Percentiles rank a stretch among this genome's conserved stretches.
These are phyloP conservation scores for Oryzaephilus surinamensis DNA, from an alignment of 1,140 invertebrate genomes.

Conservation along the genomic window DNA sequence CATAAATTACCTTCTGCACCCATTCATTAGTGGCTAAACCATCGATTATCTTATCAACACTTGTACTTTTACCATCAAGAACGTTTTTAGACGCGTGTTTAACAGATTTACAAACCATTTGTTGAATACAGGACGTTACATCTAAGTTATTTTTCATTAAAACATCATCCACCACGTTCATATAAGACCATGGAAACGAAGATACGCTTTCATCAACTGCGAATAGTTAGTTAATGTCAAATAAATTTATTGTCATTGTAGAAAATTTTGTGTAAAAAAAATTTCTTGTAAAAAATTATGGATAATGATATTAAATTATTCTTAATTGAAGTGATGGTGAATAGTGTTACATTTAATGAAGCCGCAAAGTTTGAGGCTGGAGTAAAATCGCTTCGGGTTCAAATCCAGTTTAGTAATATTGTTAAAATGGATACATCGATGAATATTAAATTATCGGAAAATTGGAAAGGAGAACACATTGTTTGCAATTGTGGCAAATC, in stretches of 20 bases:
- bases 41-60: constrained; percentile 32
- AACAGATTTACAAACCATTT: constrained; percentile 24
- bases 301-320: no score
- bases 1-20: constrained; percentile 18
- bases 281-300: no score
- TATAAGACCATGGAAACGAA: no score
- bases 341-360: no score
- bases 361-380: no score
- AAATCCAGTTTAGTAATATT: not conserved
- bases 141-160: no score
- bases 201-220: no score
- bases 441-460: not conserved
- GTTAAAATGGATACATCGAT: not conserved
- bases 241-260: no score
- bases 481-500: constrained; percentile 26
- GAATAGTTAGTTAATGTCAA: no score
- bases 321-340: no score
- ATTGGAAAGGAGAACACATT: constrained; percentile 5
- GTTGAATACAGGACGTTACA: constrained; percentile 26
- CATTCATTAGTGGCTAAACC: constrained; percentile 27
- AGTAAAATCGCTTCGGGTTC: not conserved
- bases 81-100: constrained; percentile 24
- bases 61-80: constrained; percentile 17
- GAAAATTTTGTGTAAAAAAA: no score
- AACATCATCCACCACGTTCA: no score